Evolutionary conservation across 30 jellyfish, hydroid and myxozoan genomes (phyloP), one percentile per base, ranked within the genome.

Genomic region (Mastigias papua): DNA sequence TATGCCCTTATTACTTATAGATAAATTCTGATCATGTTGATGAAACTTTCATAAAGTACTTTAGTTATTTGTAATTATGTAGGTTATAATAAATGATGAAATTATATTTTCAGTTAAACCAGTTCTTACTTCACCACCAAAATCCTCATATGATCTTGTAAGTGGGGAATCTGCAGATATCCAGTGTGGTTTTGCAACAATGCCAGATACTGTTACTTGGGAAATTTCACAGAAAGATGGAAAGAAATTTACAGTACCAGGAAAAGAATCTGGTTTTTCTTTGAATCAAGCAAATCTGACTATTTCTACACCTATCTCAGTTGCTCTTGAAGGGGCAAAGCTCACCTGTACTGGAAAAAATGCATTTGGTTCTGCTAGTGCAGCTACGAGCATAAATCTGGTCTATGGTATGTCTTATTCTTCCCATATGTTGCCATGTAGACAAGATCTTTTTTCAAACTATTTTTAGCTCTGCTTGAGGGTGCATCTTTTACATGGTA

Each of bases 281-380:
- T 25, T 69, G 49, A 77, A 51, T 50, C 86, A 84, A 5, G 71
- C 86, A 72, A 83, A 71, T 70, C 61, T 83, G 69, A 83, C 70
- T 6, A 71, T 83, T 22, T 33, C 72, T 27, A n/a, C n/a, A n/a
- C 22, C 76, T 8, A 80, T 75, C 19, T 48, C 65, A 17, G 30
- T 28, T 4, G 49, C 29, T 2, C 76, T 46, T 46, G 80, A 83
- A 54, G 92, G 81, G 20, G 92, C 76, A 31, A 7, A 73, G 3
- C 27, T 61, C 20, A 65, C 51, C 19, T 83, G 92, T 37, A 42
- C 30, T 33, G 92, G 86, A 15, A 4, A 22, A n/a, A 83, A 73
- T 48, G 51, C 11, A 1, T 83, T 69, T 46, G 90, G 90, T 20
- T 21, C 69, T 37, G 61, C 58, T 48, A 34, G 33, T 23, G 90